Evolutionary conservation across 2,888 invertebrate species (phyloP).

Genomic region (Caenorhabditis auriculariae): DNA sequence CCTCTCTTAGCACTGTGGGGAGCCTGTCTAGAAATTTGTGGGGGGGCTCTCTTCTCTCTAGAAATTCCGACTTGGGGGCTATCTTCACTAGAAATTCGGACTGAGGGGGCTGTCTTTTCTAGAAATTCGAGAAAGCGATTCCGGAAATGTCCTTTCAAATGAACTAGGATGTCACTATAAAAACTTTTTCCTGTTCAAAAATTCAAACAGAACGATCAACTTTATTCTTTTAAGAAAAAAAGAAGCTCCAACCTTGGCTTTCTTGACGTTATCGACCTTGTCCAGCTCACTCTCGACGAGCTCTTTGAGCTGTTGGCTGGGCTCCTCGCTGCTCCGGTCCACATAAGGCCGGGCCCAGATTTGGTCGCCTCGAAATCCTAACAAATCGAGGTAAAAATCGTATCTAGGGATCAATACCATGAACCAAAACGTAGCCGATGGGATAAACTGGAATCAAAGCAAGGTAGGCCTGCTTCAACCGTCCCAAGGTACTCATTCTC

Average conservation of each 20-base stretch:
- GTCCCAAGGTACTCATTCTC: too few species aligned
- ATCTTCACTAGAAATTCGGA: too few species aligned
- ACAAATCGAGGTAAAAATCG: slow-evolving; percentile 1
- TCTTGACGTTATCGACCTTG: slow-evolving; percentile 22
- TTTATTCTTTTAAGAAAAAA: too few species aligned
- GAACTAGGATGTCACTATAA: too few species aligned
- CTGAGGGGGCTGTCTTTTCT: too few species aligned
- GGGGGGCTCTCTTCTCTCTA: too few species aligned
- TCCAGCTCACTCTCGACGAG: slow-evolving; percentile 47
- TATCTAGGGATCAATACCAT: too few species aligned
- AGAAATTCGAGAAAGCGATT: too few species aligned
- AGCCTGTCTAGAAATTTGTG: too few species aligned
- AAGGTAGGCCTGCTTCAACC: slow-evolving; percentile 35
- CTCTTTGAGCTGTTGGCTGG: slow-evolving; percentile 35
- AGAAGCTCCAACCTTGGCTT: slow-evolving; percentile 29
- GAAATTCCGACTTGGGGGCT: too few species aligned
- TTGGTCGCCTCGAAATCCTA: slow-evolving; percentile 44
- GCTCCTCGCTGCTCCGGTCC: slow-evolving; percentile 25
- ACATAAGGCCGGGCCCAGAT: slow-evolving; percentile 38
- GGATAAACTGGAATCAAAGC: slow-evolving; percentile 38
- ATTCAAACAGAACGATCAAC: slow-evolving; percentile 1
- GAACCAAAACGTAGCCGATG: slow-evolving; percentile 38
- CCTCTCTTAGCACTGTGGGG: not conserved
- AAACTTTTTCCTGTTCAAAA: too few species aligned
- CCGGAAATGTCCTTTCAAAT: too few species aligned